These are phyloP conservation scores for Oxyteleia sp. DNA, from an alignment of 2,888 invertebrate species.

Conservation along the genomic window DNA sequence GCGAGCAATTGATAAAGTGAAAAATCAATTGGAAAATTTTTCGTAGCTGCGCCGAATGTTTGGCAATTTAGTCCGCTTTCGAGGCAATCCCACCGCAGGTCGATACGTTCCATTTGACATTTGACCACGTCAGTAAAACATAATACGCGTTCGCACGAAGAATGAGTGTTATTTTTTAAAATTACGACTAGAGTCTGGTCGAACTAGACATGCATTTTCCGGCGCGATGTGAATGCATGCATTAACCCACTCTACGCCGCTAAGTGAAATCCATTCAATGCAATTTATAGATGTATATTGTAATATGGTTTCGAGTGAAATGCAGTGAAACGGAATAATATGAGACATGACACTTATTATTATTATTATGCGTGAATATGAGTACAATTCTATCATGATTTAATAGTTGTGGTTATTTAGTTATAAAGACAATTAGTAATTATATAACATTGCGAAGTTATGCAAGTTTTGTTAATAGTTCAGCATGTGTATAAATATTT, in stretches of 20 bases:
- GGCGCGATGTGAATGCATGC: conserved; percentile 29
- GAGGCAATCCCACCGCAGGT: conserved; percentile 48
- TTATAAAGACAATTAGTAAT: too few relatives aligned
- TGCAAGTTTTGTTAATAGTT: too few relatives aligned
- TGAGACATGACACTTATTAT: too few relatives aligned
- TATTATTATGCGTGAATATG: too few relatives aligned
- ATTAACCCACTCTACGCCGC: conserved; percentile 32
- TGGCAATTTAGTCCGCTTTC: conserved; percentile 39
- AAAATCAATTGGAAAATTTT: conserved; percentile 54
- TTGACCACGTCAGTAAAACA: conserved; percentile 32
- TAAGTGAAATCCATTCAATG: conserved; percentile 44
- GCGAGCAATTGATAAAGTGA: conserved; percentile 33
- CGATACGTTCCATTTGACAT: conserved; percentile 60
- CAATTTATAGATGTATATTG: conserved; percentile 31
- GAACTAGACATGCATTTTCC: conserved; percentile 19
- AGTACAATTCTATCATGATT: too few relatives aligned
- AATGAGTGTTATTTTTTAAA: conserved; percentile 51
- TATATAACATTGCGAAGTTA: too few relatives aligned
- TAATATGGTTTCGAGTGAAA: conserved; percentile 24
- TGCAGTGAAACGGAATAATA: background rate
- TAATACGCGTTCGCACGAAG: conserved; percentile 32
- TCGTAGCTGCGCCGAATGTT: conserved; percentile 36
- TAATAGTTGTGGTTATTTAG: too few relatives aligned
- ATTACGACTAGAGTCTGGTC: conserved; percentile 17
- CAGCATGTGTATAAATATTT: too few relatives aligned